A percentile compares a stretch with the other conserved stretches of the same genome.
Evolutionary conservation across 2,888 invertebrate species (phyloP).

Genomic region (Apotomis turbidana): DNA sequence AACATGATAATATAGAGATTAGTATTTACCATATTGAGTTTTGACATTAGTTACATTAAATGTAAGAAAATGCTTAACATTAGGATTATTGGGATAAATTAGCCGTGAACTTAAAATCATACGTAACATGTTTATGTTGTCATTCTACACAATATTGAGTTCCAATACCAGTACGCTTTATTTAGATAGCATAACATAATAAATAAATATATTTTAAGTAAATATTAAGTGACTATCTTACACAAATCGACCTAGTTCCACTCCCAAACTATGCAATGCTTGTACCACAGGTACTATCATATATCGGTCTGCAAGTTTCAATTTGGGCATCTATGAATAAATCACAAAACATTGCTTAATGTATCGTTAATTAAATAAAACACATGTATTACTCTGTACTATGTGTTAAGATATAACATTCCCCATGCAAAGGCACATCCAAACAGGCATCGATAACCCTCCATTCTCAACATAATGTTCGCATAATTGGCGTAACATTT

Average conservation of each 20-base stretch:
- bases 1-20: not conserved
- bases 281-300: too few relatives aligned
- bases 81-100: too few relatives aligned
- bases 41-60: not conserved
- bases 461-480: conserved; percentile 80
- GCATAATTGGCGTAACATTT: conserved; percentile 83
- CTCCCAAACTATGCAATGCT: too few relatives aligned
- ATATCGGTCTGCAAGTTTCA: too few relatives aligned
- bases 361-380: conserved; percentile 22
- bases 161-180: too few relatives aligned
- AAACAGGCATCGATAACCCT: conserved; percentile 75
- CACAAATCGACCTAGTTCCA: too few relatives aligned
- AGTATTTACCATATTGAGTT: not conserved
- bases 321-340: not conserved
- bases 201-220: too few relatives aligned
- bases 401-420: conserved; percentile 39
- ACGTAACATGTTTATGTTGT: not conserved
- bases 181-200: too few relatives aligned
- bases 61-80: too few relatives aligned
- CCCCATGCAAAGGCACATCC: conserved; percentile 39
- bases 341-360: not conserved
- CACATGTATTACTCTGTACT: conserved; percentile 11
- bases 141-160: too few relatives aligned
- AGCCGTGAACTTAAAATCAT: not conserved
- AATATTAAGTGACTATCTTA: too few relatives aligned